These are phyloP conservation scores for Progne subis DNA, from an alignment of 2,113 vertebrate genomes.

Conservation along the genomic window DNA sequence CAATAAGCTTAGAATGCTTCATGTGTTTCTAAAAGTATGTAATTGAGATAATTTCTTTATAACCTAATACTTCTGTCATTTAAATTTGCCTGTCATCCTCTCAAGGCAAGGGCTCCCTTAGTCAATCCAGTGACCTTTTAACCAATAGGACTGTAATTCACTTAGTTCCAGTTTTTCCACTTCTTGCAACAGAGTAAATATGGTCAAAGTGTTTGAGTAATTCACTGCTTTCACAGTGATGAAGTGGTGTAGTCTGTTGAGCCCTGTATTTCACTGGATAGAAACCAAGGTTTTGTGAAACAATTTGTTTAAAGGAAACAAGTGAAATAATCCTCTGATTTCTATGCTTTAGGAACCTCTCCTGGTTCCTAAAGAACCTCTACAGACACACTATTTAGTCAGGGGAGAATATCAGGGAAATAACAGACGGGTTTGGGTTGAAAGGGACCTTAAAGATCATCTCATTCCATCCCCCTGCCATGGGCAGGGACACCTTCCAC, in stretches of 20 bases:
- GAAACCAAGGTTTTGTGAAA: background rate
- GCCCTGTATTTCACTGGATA: background rate
- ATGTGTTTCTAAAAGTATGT: background rate
- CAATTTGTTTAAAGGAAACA: background rate
- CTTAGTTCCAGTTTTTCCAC: background rate
- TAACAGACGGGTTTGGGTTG: background rate
- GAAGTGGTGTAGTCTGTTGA: background rate
- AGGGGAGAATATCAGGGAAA: background rate
- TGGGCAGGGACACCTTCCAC: background rate
- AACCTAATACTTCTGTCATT: background rate
- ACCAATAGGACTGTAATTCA: background rate
- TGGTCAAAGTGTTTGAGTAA: background rate
- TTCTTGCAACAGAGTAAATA: background rate
- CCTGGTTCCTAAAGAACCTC: background rate
- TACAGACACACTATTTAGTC: background rate
- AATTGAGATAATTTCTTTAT: background rate
- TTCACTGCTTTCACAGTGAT: background rate
- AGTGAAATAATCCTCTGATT: background rate
- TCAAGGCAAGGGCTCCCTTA: background rate
- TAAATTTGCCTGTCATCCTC: background rate
- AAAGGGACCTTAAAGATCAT: background rate
- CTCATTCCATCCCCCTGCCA: background rate
- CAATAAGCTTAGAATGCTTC: background rate
- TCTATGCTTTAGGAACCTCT: background rate
- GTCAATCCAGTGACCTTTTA: background rate